phyloP scores from a whole-genome alignment of 2,113 vertebrate genomes.

The Heterotilapia buettikoferi region DNA sequence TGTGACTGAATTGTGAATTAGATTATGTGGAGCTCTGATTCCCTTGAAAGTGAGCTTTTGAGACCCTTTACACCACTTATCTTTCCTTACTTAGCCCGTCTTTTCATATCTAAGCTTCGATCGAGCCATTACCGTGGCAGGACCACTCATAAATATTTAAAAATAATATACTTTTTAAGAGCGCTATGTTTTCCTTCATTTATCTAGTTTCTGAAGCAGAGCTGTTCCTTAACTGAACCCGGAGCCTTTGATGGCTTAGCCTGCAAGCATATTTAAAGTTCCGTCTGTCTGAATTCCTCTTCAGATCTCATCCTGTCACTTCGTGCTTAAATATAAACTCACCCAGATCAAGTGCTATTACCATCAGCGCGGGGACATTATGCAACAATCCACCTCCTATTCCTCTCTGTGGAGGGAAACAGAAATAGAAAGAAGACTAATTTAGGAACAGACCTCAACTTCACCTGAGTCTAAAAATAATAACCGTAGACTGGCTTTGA shows the following conservation, averaged over 20 bases:
- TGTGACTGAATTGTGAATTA: background rate
- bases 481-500: background rate
- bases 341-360: slow-evolving; percentile 17
- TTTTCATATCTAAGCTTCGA: background rate
- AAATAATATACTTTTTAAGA: background rate
- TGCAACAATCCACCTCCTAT: slow-evolving; percentile 15
- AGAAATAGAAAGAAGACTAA: slow-evolving; percentile 38
- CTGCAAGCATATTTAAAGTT: slow-evolving; percentile 12
- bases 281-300: slow-evolving; percentile 12
- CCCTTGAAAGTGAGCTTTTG: background rate
- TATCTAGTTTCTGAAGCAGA: background rate
- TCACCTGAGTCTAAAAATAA: slow-evolving; percentile 52
- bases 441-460: slow-evolving; percentile 41
- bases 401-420: background rate
- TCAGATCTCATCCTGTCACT: slow-evolving; percentile 36
- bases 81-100: background rate
- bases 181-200: background rate
- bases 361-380: slow-evolving; percentile 24
- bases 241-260: background rate
- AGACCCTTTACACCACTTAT: background rate
- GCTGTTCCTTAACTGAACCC: slow-evolving; percentile 8
- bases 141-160: background rate
- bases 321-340: slow-evolving; percentile 50
- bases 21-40: background rate
- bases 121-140: background rate